These are phyloP conservation scores for Recurvirostra avosetta DNA, from an alignment of 2,113 vertebrate species.

Conservation along the genomic window DNA sequence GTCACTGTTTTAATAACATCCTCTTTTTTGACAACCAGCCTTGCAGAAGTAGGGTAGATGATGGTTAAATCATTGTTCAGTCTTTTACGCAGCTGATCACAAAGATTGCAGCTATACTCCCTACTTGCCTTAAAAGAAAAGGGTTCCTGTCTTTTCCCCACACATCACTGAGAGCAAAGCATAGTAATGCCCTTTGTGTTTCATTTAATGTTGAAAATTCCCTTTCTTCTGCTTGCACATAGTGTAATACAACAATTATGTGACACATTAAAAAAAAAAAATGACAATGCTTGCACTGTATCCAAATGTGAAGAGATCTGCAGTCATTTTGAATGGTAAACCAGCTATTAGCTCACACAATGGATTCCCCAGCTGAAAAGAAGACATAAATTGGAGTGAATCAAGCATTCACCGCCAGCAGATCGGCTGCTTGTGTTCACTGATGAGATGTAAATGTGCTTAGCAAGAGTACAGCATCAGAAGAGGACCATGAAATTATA, in stretches of 20 bases:
- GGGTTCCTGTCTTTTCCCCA: background rate
- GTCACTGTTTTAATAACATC: background rate
- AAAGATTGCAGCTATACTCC: background rate
- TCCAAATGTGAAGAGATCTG: constrained; percentile 15
- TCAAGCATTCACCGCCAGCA: background rate
- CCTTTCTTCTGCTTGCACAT: background rate
- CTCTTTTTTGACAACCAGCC: background rate
- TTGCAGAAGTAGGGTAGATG: background rate
- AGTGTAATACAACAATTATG: background rate
- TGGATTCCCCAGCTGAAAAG: constrained; percentile 31
- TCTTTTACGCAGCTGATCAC: background rate
- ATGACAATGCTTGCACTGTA: constrained; percentile 26
- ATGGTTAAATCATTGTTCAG: background rate
- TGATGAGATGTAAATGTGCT: constrained; percentile 54
- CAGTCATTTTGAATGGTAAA: constrained; percentile 45
- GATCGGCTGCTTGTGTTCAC: constrained; percentile 44
- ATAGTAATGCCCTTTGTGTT: background rate
- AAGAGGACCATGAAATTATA: constrained; percentile 53
- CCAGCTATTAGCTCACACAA: constrained; percentile 48
- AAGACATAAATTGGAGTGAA: constrained; percentile 48
- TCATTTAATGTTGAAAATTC: background rate
- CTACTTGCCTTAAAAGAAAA: background rate
- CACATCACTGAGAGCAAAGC: background rate
- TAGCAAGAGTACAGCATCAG: constrained; percentile 37
- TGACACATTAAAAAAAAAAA: background rate